Percentiles rank a stretch among this genome's conserved stretches.
phyloP scores from a whole-genome alignment of 2,888 invertebrate species.

The Cetonia aurata region DNA sequence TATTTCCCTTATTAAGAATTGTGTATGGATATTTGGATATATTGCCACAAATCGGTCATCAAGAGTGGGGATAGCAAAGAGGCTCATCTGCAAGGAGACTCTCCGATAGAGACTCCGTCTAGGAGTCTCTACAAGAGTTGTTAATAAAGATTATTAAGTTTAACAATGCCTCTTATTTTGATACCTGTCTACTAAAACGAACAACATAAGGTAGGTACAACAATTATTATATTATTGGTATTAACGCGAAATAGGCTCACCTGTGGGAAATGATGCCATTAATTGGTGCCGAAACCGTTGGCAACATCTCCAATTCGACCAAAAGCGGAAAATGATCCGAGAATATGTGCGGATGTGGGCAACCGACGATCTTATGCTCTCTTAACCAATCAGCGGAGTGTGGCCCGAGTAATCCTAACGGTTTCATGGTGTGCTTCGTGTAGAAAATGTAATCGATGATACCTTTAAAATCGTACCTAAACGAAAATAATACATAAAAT shows the following conservation, averaged over 20 bases:
- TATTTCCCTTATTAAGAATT: too few relatives aligned
- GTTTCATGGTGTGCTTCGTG: conserved; percentile 94
- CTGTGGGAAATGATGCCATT: conserved; percentile 88
- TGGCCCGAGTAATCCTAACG: conserved; percentile 94
- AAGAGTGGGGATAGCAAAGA: too few relatives aligned
- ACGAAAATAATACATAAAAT: conserved; percentile 58
- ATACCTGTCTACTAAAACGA: too few relatives aligned
- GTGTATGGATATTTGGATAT: too few relatives aligned
- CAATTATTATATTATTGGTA: too few relatives aligned
- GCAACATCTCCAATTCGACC: conserved; percentile 91
- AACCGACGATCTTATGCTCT: conserved; percentile 97
- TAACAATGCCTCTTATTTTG: too few relatives aligned
- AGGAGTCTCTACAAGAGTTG: too few relatives aligned
- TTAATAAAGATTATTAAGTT: too few relatives aligned
- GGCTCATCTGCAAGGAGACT: too few relatives aligned
- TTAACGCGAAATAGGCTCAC: conserved; percentile 66
- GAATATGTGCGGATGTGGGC: conserved; percentile 97
- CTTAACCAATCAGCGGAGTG: conserved; percentile 93
- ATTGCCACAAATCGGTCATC: too few relatives aligned
- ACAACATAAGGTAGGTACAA: too few relatives aligned
- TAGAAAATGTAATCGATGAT: conserved; percentile 99
- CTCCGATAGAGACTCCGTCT: too few relatives aligned
- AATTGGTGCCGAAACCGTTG: conserved; percentile 77
- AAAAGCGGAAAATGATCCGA: conserved; percentile 95
- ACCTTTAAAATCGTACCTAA: conserved; percentile 98